Evolutionary conservation across 37 sponge, comb jelly and placozoan species (phyloP).

Genomic region (Beroe ovata): DNA sequence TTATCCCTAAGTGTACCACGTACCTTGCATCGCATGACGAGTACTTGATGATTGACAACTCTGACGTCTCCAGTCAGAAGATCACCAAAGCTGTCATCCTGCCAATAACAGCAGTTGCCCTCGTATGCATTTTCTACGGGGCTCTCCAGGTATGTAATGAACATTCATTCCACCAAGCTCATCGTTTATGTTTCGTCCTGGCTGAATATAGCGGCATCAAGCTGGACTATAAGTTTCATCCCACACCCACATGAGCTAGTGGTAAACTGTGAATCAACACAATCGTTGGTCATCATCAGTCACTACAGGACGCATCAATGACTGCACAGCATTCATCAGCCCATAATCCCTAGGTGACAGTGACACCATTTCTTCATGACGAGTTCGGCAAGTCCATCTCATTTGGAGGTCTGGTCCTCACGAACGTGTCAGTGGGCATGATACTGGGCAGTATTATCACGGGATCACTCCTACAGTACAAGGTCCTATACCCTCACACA

Average conservation of each 20-base stretch:
- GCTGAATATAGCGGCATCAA: no score
- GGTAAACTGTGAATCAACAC: no score
- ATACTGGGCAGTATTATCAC: neutral
- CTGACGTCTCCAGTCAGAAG: neutral
- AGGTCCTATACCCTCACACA: neutral
- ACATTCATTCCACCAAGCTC: neutral
- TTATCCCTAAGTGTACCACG: neutral
- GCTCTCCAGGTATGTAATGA: constrained; percentile 33
- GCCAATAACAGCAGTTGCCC: neutral
- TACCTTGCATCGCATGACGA: neutral
- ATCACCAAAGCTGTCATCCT: neutral
- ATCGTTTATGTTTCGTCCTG: neutral
- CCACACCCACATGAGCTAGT: no score
- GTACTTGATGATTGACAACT: neutral
- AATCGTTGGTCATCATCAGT: no score
- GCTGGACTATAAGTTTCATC: no score
- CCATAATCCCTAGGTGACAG: constrained; percentile 28
- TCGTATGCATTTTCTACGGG: neutral
- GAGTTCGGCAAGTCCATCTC: constrained; percentile 22
- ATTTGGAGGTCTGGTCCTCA: constrained; percentile 22
- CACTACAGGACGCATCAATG: no score
- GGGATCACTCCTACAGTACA: constrained; percentile 41
- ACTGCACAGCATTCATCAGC: no score
- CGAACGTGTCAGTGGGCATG: constrained; percentile 1
- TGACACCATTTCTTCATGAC: constrained; percentile 36